Base-by-base conservation (phyloP, 2,113 vertebrate species). In the Rhinoderma darwinii region DNA sequence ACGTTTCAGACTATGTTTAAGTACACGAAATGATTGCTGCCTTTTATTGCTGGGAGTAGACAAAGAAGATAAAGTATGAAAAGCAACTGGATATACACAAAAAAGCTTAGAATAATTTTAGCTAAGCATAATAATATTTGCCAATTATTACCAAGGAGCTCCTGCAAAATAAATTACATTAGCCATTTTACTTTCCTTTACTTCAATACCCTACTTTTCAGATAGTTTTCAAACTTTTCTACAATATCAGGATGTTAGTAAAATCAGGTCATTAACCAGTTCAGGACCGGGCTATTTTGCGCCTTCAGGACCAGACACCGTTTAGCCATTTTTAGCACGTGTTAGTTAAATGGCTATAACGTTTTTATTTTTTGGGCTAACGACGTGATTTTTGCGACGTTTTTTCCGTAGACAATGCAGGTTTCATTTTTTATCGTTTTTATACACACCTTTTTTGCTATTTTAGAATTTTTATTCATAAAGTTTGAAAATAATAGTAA, bases 1-100 rank as follows among this genome's bases (percentile, higher is more conserved):
- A 81, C 44, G 88, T 70, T 87, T 84, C 89, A 91, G 90, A 88
- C 87, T 0, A 0, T 89, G 91, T 93, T 91, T 37, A 90, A 92
- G 90, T 88, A 91, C 89, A 89, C 88, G 87, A 88, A 84, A 90
- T 27, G 68, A 78, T 20, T 91, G 51, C n/a, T 59, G 50, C 25
- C n/a, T 56, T 68, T 84, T 22, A 56, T 61, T 74, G 51, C 83
- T 39, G 43, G 6, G 50, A 76, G 37, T 59, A 39, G 17, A 74
- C 68, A 72, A 56, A 70, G 44, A 86, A n/a, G 70, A 47, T 9
- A 43, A 37, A 86, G 30, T 56, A 68, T 18, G 39, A 70, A 72
- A 86, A 72, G 43, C 84, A 50, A 70, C 41, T 70, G 78, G 30
- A 44, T 51, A 37, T 0, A 47, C 74, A 79, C 44, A 72, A 80